Conservation (phyloP, 1,140 invertebrate genomes). For the Pantala flavescens region DNA sequence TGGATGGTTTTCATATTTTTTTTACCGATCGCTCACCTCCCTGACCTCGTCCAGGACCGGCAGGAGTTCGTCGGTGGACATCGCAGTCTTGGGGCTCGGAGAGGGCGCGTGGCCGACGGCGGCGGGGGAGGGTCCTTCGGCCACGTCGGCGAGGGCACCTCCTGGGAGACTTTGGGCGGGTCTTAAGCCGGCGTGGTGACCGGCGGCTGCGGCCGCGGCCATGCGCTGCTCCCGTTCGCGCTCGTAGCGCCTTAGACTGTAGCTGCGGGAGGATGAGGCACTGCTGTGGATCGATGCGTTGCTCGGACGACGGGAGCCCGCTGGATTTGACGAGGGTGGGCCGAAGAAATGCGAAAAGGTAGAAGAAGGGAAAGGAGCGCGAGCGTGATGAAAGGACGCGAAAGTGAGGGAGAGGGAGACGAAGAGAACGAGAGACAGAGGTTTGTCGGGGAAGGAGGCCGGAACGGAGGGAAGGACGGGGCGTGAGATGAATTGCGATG, state of each 20-base stretch:
- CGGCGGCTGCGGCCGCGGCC: background rate
- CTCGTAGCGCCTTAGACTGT: conserved; percentile 3
- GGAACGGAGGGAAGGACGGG: background rate
- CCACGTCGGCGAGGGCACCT: background rate
- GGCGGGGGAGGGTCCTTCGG: background rate
- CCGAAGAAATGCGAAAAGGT: background rate
- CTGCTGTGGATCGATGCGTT: conserved; percentile 7
- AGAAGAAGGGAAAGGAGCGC: background rate
- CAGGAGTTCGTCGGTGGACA: background rate
- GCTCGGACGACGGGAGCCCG: conserved; percentile 3
- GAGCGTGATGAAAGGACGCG: background rate
- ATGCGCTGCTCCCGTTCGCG: background rate
- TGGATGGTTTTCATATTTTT: background rate
- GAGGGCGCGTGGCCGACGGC: background rate
- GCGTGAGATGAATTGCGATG: background rate
- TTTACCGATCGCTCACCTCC: background rate
- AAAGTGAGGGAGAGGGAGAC: background rate
- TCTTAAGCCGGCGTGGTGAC: background rate
- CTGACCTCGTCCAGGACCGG: background rate
- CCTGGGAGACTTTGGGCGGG: background rate
- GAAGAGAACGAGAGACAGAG: background rate
- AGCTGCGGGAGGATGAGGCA: conserved; percentile 5
- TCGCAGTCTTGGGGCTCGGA: background rate
- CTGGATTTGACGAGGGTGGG: background rate
- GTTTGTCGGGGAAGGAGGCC: background rate